phyloP scores from a whole-genome alignment of 2,797 vertebrate genomes.

The Bryconaethiops microstoma region DNA sequence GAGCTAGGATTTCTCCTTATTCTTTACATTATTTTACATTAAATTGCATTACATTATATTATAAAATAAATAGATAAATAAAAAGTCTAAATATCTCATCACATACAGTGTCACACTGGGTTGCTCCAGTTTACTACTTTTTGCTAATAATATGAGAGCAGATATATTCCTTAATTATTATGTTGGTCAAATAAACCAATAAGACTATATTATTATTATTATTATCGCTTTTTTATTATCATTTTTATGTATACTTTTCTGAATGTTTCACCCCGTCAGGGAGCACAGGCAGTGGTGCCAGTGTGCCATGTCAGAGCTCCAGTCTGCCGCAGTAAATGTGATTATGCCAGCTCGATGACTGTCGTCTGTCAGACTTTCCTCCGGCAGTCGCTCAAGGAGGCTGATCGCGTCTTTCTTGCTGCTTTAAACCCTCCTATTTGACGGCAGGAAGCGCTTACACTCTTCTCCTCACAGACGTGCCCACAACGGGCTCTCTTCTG shows the following conservation, averaged over 20 bases:
- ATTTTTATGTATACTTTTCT: neutral
- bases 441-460: constrained; percentile 9
- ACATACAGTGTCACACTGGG: too few relatives aligned
- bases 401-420: constrained; percentile 30
- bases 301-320: neutral
- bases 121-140: too few relatives aligned
- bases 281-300: neutral
- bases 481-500: neutral
- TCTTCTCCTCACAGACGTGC: constrained; percentile 10
- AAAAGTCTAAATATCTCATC: too few relatives aligned
- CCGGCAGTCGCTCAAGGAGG: constrained; percentile 19
- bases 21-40: too few relatives aligned
- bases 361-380: constrained; percentile 41
- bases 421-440: constrained; percentile 6
- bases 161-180: too few relatives aligned
- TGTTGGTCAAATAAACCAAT: too few relatives aligned
- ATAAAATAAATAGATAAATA: too few relatives aligned
- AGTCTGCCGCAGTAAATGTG: constrained; percentile 8
- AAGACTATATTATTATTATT: neutral
- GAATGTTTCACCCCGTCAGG: neutral
- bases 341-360: constrained; percentile 25
- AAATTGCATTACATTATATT: too few relatives aligned
- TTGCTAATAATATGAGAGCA: too few relatives aligned
- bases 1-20: too few relatives aligned
- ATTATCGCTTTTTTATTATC: neutral